phyloP scores from a whole-genome alignment of 2,797 vertebrate species.

The Microctenopoma steveboyesi region DNA sequence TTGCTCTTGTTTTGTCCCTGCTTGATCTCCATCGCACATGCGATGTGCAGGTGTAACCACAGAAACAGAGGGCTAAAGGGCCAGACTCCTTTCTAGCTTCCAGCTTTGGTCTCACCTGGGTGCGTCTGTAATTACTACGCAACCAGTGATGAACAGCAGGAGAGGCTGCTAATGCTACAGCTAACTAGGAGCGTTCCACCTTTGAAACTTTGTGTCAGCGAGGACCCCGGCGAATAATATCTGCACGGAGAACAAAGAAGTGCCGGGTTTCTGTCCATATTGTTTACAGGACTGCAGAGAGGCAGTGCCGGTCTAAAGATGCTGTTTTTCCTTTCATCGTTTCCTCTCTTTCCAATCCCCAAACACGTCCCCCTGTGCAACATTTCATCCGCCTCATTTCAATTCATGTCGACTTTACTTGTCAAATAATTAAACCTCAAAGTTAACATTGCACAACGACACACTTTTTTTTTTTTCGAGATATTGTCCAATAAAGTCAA shows the following conservation, averaged over 20 bases:
- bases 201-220: slow-evolving; percentile 34
- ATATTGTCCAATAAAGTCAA: background rate
- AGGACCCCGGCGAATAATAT: slow-evolving; percentile 13
- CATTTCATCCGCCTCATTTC: background rate
- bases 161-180: slow-evolving; percentile 40
- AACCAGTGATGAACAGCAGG: slow-evolving; percentile 45
- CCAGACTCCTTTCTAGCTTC: slow-evolving; percentile 36
- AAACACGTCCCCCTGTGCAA: background rate
- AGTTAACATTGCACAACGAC: background rate
- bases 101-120: slow-evolving; percentile 65
- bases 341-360: background rate
- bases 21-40: slow-evolving; percentile 56
- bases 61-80: slow-evolving; percentile 38
- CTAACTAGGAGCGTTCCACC: slow-evolving; percentile 43
- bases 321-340: slow-evolving; percentile 19
- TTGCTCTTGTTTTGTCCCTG: slow-evolving; percentile 46
- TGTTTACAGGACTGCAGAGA: slow-evolving; percentile 27
- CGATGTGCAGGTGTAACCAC: slow-evolving; percentile 36
- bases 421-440: background rate
- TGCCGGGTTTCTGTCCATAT: slow-evolving; percentile 40
- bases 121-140: slow-evolving; percentile 65
- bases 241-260: slow-evolving; percentile 35
- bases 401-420: background rate
- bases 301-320: slow-evolving; percentile 15
- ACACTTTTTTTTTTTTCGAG: background rate